phyloP scores from a whole-genome alignment of 2,888 invertebrate genomes.

The Priocnemis perturbator region DNA sequence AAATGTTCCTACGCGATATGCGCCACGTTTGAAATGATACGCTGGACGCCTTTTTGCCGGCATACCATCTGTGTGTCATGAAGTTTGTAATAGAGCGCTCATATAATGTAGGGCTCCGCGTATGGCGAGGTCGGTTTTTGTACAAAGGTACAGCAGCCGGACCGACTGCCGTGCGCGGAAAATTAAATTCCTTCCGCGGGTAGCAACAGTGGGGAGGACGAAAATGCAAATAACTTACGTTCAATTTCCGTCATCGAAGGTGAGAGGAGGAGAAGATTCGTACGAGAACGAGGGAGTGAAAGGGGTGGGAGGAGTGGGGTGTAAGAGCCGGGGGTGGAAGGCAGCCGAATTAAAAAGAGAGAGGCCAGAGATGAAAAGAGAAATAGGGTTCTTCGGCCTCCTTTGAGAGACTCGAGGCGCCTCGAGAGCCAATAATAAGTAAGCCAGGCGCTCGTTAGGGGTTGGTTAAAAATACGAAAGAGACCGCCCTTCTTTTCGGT shows the following conservation, averaged over 20 bases:
- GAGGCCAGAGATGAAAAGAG: conserved; percentile 19
- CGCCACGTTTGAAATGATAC: no score
- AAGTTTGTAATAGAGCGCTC: no score
- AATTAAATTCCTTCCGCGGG: conserved; percentile 56
- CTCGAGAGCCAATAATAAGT: conserved; percentile 57
- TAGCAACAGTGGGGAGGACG: conserved; percentile 32
- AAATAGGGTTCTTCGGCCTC: conserved; percentile 29
- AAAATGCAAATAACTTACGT: conserved; percentile 66
- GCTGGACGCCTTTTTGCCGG: no score
- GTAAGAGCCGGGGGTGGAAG: conserved; percentile 10
- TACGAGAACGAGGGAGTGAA: conserved; percentile 20
- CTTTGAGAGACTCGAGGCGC: conserved; percentile 47
- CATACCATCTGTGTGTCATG: no score
- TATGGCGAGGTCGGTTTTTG: no score
- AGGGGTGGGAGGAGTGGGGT: conserved; percentile 19
- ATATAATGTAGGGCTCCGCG: no score
- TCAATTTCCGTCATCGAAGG: conserved; percentile 45
- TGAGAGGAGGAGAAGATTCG: conserved; percentile 15
- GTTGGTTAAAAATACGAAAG: conserved; percentile 56
- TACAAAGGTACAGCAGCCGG: conserved; percentile 40
- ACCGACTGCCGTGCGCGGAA: conserved; percentile 37
- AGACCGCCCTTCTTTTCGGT: conserved; percentile 29
- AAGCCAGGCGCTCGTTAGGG: conserved; percentile 53
- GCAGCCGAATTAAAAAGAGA: background rate
- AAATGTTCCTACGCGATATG: no score